Evolutionary conservation across 2,797 vertebrate species (phyloP), one percentile per base, ranked within the genome.

Genomic region (Bryconaethiops microstoma): DNA sequence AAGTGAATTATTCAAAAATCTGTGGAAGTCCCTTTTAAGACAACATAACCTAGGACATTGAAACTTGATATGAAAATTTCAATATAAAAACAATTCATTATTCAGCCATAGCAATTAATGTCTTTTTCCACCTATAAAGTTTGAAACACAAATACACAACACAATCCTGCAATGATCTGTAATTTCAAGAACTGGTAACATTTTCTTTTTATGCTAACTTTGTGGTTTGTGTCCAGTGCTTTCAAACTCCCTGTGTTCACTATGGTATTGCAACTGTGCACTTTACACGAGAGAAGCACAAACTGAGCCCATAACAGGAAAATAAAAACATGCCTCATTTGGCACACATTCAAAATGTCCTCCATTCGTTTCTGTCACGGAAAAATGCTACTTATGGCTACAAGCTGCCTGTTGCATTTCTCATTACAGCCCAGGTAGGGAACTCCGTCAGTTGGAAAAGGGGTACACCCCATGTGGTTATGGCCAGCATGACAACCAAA

Each of bases 401-500:
- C 89, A 92, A 90, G 87, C 82, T 87, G 64, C 90, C 89, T 0
- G 97, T 98, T 87, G 90, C 29, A 39, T 99, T 99, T 73, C 91
- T 89, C 85, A 91, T 88, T 16, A 84, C 78, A 0, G 96, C 97
- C 97, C 98, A 99, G 77, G 90, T 90, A 16, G 98, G 98, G 82
- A 97, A 99, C 69, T 93, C 94, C 0, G 93, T 92, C 89, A 99
- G 90, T 78, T 96, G 94, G 89, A 99, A 99, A 62, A 99, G 97
- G 16, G 94, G 96, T 62, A 95, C 92, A 6, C 98, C 98, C 98
- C 98, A 99, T 0, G 97, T 99, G 79, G 95, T 96, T 90, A 99
- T 98, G 83, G 97, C 98, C 89, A 99, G 89, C 95, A 95, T 98
- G 70, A 99, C 97, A 79, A 98, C 95, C 7, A 94, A 93, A 83